Evolutionary conservation across 1,140 invertebrate species (phyloP), one percentile per base, ranked within the genome.

Genomic region (Penaeus indicus): DNA sequence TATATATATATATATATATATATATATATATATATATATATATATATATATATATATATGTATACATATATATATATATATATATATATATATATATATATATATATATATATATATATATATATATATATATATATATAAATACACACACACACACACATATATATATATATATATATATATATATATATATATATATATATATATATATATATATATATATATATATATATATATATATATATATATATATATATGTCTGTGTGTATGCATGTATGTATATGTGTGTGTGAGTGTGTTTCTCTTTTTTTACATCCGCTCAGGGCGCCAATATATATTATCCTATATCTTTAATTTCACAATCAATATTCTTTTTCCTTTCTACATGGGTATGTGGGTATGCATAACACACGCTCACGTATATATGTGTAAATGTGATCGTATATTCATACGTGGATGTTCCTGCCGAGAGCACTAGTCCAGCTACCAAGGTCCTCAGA

Each of bases 31-130:
- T 72, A 72, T 27, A 72, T 72, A 72, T 27, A 72, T 72, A 72
- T 72, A 72, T 72, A 72, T 72, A 72, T 72, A 72, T 72, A 72
- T 72, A 72, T 72, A 72, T 72, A 72, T 72, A 72, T 72, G 10
- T 72, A 72, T 72, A 25, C 27, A 72, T 72, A 25, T 72, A 27
- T 72, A 75, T 75, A 32, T 75, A 75, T 75, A 25, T 75, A 3
- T 75, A 32, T 75, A 4, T 21, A 8, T 27, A 3, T 75, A 8
- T 75, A 11, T 27, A 32, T 75, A 11, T 21, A 32, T 75, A 32
- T 75, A 3, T 27, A 32, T 27, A 21, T 75, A 32, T 21, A 27
- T 22, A 8, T 22, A 8, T 72, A 8, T 22, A 27, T 72, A 3
- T 21, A 8, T 22, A 3, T 21, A 3, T 72, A 27, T 22, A 27